These are phyloP conservation scores for Drosophila malerkotliana DNA, from an alignment of 1,140 invertebrate genomes.

Conservation along the genomic window DNA sequence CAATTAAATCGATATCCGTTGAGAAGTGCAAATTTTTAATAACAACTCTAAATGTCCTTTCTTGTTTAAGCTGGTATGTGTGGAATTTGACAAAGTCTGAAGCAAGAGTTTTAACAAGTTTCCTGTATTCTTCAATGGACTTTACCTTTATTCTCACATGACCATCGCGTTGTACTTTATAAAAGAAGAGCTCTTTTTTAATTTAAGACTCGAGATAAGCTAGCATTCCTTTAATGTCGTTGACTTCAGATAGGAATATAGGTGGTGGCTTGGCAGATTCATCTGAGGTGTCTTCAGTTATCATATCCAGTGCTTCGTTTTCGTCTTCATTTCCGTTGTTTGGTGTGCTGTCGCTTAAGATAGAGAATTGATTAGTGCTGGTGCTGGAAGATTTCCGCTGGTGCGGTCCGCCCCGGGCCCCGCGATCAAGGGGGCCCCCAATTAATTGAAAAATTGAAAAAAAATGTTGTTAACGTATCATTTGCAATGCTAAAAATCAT, in stretches of 20 bases:
- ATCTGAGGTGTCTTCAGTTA: background rate
- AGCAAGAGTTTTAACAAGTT: slow-evolving; percentile 20
- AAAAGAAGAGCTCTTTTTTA: too few relatives aligned
- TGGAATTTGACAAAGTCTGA: slow-evolving; percentile 1
- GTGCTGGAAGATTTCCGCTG: slow-evolving; percentile 15
- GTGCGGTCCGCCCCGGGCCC: too few relatives aligned
- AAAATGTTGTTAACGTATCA: too few relatives aligned
- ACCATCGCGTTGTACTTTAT: too few relatives aligned
- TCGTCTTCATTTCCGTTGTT: too few relatives aligned
- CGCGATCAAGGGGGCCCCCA: too few relatives aligned
- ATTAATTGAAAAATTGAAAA: too few relatives aligned
- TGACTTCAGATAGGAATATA: slow-evolving; percentile 27
- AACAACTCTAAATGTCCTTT: slow-evolving; percentile 32
- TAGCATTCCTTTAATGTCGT: slow-evolving; percentile 15
- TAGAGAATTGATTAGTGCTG: slow-evolving; percentile 11
- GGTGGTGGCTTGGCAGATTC: slow-evolving; percentile 19
- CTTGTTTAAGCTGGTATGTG: slow-evolving; percentile 7
- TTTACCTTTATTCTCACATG: slow-evolving; percentile 35
- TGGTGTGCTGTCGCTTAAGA: background rate
- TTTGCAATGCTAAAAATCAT: too few relatives aligned
- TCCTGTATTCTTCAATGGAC: slow-evolving; percentile 9
- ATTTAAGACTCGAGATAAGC: slow-evolving; percentile 1
- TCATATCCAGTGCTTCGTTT: slow-evolving; percentile 3
- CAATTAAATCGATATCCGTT: slow-evolving; percentile 17
- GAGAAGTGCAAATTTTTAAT: slow-evolving; percentile 54